Conservation (phyloP, 1,140 invertebrate genomes). For the Tigriopus japonicus region DNA sequence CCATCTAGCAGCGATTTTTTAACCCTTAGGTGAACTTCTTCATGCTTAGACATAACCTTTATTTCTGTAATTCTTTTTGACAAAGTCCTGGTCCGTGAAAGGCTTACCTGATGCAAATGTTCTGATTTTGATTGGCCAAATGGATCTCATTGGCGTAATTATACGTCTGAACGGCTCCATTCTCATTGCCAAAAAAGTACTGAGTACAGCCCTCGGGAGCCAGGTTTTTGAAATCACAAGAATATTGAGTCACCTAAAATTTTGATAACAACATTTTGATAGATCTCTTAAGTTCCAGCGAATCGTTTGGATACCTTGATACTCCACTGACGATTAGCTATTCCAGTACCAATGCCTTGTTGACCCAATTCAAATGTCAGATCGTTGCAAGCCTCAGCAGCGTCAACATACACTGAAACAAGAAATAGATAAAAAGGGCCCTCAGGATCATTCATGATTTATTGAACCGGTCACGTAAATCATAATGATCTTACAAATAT, state of each 20-base stretch:
- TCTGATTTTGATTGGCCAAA: conserved; percentile 10
- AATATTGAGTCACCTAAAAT: conserved; percentile 8
- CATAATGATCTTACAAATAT: too few species aligned
- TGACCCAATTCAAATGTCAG: neutral
- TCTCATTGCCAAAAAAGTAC: conserved; percentile 9
- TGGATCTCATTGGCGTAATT: neutral
- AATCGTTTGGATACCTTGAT: neutral
- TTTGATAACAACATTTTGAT: neutral
- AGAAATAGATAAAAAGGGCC: too few species aligned
- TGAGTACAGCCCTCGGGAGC: conserved; percentile 3
- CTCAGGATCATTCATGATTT: too few species aligned
- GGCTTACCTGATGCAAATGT: conserved; percentile 6
- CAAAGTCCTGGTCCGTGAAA: too few species aligned
- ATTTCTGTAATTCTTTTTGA: too few species aligned
- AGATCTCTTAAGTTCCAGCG: neutral
- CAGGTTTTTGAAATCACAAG: neutral
- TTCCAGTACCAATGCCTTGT: neutral
- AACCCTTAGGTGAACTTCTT: too few species aligned
- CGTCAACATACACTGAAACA: neutral
- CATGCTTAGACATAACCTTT: too few species aligned
- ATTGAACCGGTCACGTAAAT: too few species aligned
- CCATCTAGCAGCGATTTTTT: too few species aligned
- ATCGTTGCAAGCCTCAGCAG: neutral
- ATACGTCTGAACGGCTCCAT: neutral
- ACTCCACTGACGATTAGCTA: neutral